These are phyloP conservation scores for Morelia viridis DNA, from an alignment of 2,797 vertebrate species.

Conservation along the genomic window DNA sequence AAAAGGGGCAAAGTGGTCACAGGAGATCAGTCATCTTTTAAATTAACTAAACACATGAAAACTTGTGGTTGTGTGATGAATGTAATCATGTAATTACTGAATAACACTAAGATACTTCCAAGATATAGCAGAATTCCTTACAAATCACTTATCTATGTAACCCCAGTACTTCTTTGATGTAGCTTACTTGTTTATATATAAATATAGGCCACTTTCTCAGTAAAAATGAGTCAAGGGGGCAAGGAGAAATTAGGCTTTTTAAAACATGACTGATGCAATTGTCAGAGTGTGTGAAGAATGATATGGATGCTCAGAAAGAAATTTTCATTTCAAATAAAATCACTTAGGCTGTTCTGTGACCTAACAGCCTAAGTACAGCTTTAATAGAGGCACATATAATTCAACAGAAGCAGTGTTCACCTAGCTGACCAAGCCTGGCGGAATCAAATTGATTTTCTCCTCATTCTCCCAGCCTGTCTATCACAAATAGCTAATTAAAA, in stretches of 20 bases:
- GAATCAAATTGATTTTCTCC: constrained; percentile 63
- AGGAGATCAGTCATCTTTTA: neutral
- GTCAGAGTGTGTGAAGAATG: neutral
- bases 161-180: too few relatives aligned
- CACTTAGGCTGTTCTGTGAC: constrained; percentile 27
- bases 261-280: neutral
- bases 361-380: constrained; percentile 47
- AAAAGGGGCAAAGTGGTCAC: neutral
- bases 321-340: constrained; percentile 50
- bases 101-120: too few relatives aligned
- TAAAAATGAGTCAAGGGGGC: neutral
- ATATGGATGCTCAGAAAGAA: neutral
- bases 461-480: constrained; percentile 57
- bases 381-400: constrained; percentile 49
- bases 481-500: constrained; percentile 69
- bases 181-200: too few relatives aligned
- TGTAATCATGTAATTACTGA: too few relatives aligned
- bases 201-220: neutral
- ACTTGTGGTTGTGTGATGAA: neutral
- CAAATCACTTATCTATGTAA: too few relatives aligned
- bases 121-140: too few relatives aligned
- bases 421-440: constrained; percentile 50
- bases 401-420: constrained; percentile 46
- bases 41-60: neutral
- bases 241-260: too few relatives aligned